phyloP scores from a whole-genome alignment of 2,113 vertebrate genomes.

The Sialia sialis region DNA sequence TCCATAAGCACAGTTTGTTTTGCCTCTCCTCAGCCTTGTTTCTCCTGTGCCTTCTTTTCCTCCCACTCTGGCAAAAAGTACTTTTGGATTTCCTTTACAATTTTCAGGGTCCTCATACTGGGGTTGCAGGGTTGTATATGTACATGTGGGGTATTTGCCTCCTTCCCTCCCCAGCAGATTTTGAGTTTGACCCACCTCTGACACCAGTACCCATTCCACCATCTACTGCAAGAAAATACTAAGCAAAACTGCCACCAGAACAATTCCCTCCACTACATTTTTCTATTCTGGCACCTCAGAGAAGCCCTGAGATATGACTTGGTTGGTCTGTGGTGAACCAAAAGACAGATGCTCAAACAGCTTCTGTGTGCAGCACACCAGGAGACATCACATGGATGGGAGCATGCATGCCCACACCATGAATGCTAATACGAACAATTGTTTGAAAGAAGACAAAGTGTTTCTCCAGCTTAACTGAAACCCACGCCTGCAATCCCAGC shows the following conservation, averaged over 20 bases:
- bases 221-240: neutral
- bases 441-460: constrained; percentile 46
- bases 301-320: neutral
- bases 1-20: neutral
- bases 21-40: neutral
- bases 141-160: neutral
- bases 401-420: constrained; percentile 36
- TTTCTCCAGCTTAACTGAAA: constrained; percentile 51
- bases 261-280: neutral
- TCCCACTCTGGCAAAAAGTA: neutral
- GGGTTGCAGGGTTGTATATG: no score
- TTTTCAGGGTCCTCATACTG: neutral
- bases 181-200: neutral
- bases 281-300: neutral
- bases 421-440: constrained; percentile 33
- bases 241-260: neutral
- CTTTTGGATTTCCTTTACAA: neutral
- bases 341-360: neutral
- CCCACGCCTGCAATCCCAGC: constrained; percentile 57
- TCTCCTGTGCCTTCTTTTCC: neutral
- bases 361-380: neutral
- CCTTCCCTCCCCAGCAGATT: neutral
- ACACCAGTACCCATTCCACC: neutral
- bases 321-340: neutral
- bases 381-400: constrained; percentile 21